Percentiles rank a stretch among this genome's conserved stretches.
phyloP scores from a whole-genome alignment of 2,797 vertebrate genomes.

The Neomorphus geoffroyi region DNA sequence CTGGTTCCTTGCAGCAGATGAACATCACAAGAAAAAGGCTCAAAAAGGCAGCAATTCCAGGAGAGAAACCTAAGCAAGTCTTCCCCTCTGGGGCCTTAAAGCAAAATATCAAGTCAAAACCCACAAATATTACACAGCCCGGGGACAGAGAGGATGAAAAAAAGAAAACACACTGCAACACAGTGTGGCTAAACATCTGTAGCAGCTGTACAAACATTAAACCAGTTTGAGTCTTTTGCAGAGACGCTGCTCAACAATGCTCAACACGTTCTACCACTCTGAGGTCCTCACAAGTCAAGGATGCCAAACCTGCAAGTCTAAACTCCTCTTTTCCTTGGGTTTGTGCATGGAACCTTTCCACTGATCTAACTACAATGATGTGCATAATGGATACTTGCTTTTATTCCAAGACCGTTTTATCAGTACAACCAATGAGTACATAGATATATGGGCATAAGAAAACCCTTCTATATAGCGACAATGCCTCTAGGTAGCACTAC shows the following conservation, averaged over 20 bases:
- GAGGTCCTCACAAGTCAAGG: neutral
- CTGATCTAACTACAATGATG: neutral
- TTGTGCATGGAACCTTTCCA: neutral
- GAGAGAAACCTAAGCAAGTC: neutral
- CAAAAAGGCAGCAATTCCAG: neutral
- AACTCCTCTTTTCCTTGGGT: neutral
- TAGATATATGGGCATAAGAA: neutral
- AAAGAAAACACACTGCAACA: neutral
- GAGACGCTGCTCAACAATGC: neutral
- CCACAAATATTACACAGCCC: neutral
- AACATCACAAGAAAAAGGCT: neutral
- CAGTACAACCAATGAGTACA: neutral
- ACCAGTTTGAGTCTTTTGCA: neutral
- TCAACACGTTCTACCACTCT: neutral
- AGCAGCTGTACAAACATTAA: neutral
- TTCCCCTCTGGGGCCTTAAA: neutral
- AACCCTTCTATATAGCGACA: neutral
- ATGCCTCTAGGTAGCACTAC: neutral
- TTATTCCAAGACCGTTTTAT: neutral
- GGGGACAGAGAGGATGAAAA: neutral
- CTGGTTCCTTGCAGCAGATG: neutral
- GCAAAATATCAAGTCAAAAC: neutral
- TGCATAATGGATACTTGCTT: neutral
- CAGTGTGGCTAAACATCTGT: neutral
- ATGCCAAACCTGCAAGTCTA: neutral